phyloP scores from a whole-genome alignment of 2,888 invertebrate species.

The Leucozona laternaria region DNA sequence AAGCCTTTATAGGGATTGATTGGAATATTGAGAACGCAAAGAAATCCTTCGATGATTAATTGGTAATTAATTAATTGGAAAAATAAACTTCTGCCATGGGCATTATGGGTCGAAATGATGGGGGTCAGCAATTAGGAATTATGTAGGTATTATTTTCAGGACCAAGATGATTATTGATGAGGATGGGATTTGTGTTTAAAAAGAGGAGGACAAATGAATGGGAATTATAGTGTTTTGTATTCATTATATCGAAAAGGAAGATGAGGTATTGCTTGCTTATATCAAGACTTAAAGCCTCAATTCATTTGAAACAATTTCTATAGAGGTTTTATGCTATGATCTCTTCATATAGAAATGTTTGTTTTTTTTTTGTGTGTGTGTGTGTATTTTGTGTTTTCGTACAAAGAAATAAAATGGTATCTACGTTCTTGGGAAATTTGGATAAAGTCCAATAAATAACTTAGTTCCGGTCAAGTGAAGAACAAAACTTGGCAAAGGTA shows the following conservation, averaged over 20 bases:
- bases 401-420: not conserved
- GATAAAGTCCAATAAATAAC: constrained; percentile 56
- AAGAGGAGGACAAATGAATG: constrained; percentile 43
- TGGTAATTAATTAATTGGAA: constrained; percentile 75
- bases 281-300: not conserved
- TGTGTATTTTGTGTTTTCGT: not conserved
- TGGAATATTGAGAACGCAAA: constrained; percentile 37
- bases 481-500: constrained; percentile 61
- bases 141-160: constrained; percentile 22
- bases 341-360: not conserved
- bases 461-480: constrained; percentile 67
- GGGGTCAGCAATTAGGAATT: constrained; percentile 66
- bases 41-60: constrained; percentile 74
- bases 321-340: not conserved
- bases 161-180: constrained; percentile 66
- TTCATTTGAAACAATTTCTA: constrained; percentile 9
- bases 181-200: constrained; percentile 22
- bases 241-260: constrained; percentile 35
- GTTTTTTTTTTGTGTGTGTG: not conserved
- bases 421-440: constrained; percentile 16
- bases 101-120: constrained; percentile 30
- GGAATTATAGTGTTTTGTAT: not conserved
- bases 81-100: constrained; percentile 59
- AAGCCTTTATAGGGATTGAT: constrained; percentile 61
- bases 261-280: constrained; percentile 12